Evolutionary conservation across 2,888 invertebrate genomes (phyloP).

Genomic region (Pammene fasciana): DNA sequence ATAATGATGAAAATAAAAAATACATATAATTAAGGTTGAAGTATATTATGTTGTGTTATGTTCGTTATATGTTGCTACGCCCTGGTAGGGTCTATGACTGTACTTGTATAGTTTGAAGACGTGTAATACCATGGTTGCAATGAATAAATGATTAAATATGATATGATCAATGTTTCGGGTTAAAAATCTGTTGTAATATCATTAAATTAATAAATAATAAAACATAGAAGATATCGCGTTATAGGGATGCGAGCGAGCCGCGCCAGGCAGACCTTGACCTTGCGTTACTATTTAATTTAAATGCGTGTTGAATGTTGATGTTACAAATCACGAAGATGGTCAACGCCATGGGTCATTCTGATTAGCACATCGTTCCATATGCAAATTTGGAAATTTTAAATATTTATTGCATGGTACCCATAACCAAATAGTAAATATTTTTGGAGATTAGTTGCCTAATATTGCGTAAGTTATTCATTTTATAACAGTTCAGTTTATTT

Average conservation of each 20-base stretch:
- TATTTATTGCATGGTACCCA: conserved; percentile 30
- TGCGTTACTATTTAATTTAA: not conserved
- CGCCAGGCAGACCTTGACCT: conserved; percentile 4
- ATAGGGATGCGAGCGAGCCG: not conserved
- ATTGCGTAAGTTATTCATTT: conserved; percentile 11
- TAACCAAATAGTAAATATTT: conserved; percentile 22
- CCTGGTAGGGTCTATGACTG: too few relatives aligned
- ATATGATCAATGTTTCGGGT: too few relatives aligned
- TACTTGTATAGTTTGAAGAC: too few relatives aligned
- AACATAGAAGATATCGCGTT: not conserved
- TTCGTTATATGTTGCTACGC: too few relatives aligned
- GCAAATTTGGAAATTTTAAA: conserved; percentile 20
- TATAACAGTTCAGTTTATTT: not conserved
- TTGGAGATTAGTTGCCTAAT: conserved; percentile 15
- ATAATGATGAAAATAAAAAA: too few relatives aligned
- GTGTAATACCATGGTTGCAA: too few relatives aligned
- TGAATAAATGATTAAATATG: too few relatives aligned
- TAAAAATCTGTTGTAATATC: too few relatives aligned
- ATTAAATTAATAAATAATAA: too few relatives aligned
- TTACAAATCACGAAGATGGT: not conserved
- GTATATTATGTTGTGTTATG: too few relatives aligned
- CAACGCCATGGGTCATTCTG: conserved; percentile 16
- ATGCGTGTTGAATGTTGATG: not conserved
- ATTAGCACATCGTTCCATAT: conserved; percentile 35
- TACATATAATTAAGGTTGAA: too few relatives aligned